These are phyloP conservation scores for Cavia aperea DNA, from an alignment of 2,113 vertebrate species.

Conservation along the genomic window DNA sequence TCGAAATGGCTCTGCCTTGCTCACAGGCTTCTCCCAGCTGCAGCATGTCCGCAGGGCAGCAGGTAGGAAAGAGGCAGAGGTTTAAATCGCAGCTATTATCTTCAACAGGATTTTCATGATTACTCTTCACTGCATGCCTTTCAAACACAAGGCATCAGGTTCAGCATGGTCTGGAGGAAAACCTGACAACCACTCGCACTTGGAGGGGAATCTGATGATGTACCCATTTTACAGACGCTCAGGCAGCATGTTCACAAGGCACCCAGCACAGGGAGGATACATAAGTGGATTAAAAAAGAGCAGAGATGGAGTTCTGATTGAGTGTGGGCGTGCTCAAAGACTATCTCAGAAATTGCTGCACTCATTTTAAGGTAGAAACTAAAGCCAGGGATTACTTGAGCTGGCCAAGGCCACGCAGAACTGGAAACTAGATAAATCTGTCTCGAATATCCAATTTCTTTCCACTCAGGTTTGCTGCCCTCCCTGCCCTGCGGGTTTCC, in stretches of 20 bases:
- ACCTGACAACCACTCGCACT: neutral
- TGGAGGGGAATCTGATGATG: accelerated
- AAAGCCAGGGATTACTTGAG: neutral
- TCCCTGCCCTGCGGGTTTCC: neutral
- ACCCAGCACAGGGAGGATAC: neutral
- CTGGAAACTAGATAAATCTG: neutral
- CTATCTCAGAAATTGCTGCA: neutral
- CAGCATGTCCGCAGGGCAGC: neutral
- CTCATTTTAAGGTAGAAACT: neutral
- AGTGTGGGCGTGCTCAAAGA: accelerated
- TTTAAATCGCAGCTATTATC: accelerated
- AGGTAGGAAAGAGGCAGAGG: neutral
- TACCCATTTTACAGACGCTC: neutral
- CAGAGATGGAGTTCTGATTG: neutral
- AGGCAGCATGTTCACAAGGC: accelerated
- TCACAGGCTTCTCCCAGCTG: accelerated
- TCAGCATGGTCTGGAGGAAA: accelerated
- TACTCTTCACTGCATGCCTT: neutral
- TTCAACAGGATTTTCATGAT: neutral
- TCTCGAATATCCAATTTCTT: neutral
- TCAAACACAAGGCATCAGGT: neutral
- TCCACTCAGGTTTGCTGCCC: neutral
- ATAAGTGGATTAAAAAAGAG: neutral
- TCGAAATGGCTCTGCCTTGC: neutral
- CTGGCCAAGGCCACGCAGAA: neutral